Percentiles rank a stretch among this genome's conserved stretches.
Evolutionary conservation across 2,113 vertebrate species (phyloP).

Genomic region (Hippocampus barbouri): DNA sequence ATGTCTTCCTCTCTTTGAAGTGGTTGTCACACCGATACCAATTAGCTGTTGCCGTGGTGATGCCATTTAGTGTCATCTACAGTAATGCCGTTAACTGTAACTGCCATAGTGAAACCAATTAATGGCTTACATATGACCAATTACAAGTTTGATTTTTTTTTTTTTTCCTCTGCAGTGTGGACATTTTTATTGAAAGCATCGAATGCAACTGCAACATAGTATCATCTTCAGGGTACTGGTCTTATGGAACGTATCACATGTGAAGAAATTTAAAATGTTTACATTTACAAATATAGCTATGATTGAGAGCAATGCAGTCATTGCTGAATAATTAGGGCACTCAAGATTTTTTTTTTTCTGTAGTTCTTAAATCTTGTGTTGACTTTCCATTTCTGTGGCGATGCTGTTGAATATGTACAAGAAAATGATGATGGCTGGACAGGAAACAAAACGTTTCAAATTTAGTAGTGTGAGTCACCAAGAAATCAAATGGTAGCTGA

Average conservation of each 20-base stretch:
- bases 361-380: not conserved
- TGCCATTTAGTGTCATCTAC: conserved; percentile 35
- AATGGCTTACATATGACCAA: conserved; percentile 14
- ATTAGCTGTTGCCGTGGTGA: conserved; percentile 33
- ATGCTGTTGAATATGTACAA: not conserved
- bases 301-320: not conserved
- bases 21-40: conserved; percentile 46
- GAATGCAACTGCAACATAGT: not conserved
- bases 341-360: not conserved
- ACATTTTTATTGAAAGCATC: not conserved
- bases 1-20: conserved; percentile 22
- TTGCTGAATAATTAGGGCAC: not conserved
- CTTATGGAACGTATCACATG: not conserved
- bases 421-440: not conserved
- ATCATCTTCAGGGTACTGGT: not conserved
- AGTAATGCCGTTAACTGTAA: conserved; percentile 25
- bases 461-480: not conserved
- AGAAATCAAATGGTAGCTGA: not conserved
- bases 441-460: not conserved
- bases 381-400: not conserved
- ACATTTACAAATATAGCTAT: too few species aligned
- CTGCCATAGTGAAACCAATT: conserved; percentile 38
- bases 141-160: not conserved
- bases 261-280: not conserved
- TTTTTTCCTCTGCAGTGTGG: not conserved